Evolutionary conservation across 2,113 vertebrate species (phyloP), one percentile per base, ranked within the genome.

Genomic region (Pachyramphus minor): DNA sequence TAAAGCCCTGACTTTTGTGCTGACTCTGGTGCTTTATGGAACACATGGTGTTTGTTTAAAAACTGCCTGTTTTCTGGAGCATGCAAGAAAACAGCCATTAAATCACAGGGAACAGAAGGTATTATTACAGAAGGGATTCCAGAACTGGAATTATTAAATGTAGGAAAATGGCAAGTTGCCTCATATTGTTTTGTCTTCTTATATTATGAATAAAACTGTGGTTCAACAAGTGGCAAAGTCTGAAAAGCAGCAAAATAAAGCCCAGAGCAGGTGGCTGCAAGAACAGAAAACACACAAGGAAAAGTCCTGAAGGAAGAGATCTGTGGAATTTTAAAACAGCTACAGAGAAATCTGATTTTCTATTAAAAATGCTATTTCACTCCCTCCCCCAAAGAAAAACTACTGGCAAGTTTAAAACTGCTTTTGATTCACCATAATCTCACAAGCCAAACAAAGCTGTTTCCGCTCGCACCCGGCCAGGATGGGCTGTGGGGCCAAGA

Each of bases 11-110:
- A 87, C 82, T 87, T 90, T 56, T 77, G 64, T 77, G 87, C 87
- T 84, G 79, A 84, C 64, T 77, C 42, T 84, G 56, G 64, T 63
- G 83, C 58, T 62, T 79, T 47, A 44, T 63, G 31, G 60, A 79
- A 75, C 82, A 75, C 85, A 92, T 31, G 60, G 71, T n/a, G 76
- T 49, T 83, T 90, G 89, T 76, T 88, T 86, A 24, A 76, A 76
- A 94, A 44, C 19, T 2, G 47, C 0, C 3, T 24, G 27, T 76
- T 88, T 92, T 86, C 86, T 73, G 71, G 62, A 93, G 58, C n/a
- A 14, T 20, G 45, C 44, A 73, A 55, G 28, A 73, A 95, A 93
- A 35, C 79, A 63, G 27, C 67, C 68, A 60, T 22, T 75, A 52
- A 73, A 89, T 2, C 17, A 21, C 68, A 77, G 0, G 45, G 84